Evolutionary conservation across 1,140 invertebrate genomes (phyloP).

Genomic region (Drosophila chauvacae): DNA sequence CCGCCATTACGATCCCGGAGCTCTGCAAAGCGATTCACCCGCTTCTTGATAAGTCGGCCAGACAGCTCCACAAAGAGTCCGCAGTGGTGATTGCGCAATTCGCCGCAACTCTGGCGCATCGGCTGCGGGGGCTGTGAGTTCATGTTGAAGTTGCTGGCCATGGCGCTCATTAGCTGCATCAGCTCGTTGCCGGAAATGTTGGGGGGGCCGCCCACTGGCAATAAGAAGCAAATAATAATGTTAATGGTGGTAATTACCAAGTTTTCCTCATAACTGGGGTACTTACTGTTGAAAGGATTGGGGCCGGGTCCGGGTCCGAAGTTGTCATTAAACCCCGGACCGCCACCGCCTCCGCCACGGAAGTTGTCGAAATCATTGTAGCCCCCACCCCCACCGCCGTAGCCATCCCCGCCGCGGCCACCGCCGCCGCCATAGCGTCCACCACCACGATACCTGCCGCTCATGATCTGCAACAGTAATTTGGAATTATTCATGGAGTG

Average conservation of each 20-base stretch:
- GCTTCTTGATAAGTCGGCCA: conserved; percentile 83
- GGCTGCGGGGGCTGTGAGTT: conserved; percentile 80
- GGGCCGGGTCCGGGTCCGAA: conserved; percentile 61
- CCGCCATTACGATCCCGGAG: conserved; percentile 82
- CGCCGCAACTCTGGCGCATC: conserved; percentile 80
- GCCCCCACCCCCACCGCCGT: conserved; percentile 46
- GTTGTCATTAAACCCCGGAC: conserved; percentile 66
- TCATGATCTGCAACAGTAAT: conserved; percentile 63
- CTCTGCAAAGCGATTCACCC: conserved; percentile 83
- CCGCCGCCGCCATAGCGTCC: conserved; percentile 49
- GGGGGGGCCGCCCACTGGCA: conserved; percentile 57
- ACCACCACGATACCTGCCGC: conserved; percentile 75
- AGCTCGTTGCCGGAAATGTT: conserved; percentile 75
- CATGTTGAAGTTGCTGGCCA: conserved; percentile 82
- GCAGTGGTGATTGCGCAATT: conserved; percentile 77
- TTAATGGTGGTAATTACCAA: conserved; percentile 8
- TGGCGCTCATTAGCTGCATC: conserved; percentile 79
- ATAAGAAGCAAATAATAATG: background rate
- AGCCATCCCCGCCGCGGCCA: conserved; percentile 50
- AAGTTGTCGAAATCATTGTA: conserved; percentile 74
- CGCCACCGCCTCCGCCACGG: conserved; percentile 52
- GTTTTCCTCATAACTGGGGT: background rate
- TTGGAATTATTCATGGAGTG: background rate
- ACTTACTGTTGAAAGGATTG: conserved; percentile 77
- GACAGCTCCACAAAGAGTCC: conserved; percentile 83